Conservation (phyloP, 2,113 vertebrate species). For the Hirundichthys speculiger region DNA sequence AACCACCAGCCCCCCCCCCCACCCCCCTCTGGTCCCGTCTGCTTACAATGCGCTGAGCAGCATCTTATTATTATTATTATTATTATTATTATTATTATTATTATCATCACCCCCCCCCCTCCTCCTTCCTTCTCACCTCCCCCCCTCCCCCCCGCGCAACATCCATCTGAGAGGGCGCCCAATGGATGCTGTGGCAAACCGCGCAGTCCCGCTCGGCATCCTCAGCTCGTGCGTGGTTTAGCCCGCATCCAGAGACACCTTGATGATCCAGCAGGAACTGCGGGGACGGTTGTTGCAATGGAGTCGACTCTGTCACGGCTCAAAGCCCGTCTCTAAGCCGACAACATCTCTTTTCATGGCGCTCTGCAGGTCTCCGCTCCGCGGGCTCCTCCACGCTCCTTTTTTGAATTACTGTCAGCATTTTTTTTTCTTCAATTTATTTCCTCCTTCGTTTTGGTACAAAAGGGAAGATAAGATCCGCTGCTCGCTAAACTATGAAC, state of each 20-base stretch:
- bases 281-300: constrained; percentile 81
- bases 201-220: constrained; percentile 62
- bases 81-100: too few relatives aligned
- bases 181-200: constrained; percentile 79
- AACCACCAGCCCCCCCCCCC: constrained; percentile 45
- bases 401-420: constrained; percentile 22
- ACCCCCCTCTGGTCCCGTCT: constrained; percentile 36
- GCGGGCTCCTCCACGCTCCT: constrained; percentile 58
- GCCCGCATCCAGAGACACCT: constrained; percentile 78
- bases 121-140: background rate
- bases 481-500: constrained; percentile 87
- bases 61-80: too few relatives aligned
- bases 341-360: constrained; percentile 70
- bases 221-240: constrained; percentile 70
- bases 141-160: constrained; percentile 1
- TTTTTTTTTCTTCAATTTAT: constrained; percentile 10
- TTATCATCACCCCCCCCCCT: too few relatives aligned
- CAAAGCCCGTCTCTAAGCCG: constrained; percentile 65
- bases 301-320: constrained; percentile 83
- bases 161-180: constrained; percentile 63
- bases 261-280: constrained; percentile 81
- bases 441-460: constrained; percentile 34
- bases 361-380: constrained; percentile 62
- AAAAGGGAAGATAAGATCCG: constrained; percentile 57
- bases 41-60: constrained; percentile 58